Percentiles rank a stretch among this genome's conserved stretches.
These are phyloP conservation scores for Heliothis virescens DNA, from an alignment of 1,140 invertebrate genomes.

Conservation along the genomic window DNA sequence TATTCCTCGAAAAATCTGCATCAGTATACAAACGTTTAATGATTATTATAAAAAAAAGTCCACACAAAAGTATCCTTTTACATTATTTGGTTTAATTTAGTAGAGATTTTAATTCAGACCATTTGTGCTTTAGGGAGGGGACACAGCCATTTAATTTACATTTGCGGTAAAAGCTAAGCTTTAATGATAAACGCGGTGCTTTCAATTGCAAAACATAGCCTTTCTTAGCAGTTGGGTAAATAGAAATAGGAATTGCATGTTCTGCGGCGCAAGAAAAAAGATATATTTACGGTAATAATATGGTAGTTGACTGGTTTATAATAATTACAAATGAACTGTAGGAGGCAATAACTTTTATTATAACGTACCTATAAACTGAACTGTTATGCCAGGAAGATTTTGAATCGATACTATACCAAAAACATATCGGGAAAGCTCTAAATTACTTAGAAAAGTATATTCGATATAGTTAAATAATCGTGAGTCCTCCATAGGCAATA, in stretches of 20 bases:
- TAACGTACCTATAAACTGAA: background rate
- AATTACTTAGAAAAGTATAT: no score
- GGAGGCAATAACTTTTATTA: background rate
- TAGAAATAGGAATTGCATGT: background rate
- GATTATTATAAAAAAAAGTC: conserved; percentile 32
- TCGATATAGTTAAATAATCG: no score
- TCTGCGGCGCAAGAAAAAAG: background rate
- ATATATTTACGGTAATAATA: background rate
- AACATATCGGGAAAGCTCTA: no score
- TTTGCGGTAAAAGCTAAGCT: conserved; percentile 35
- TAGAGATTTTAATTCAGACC: conserved; percentile 44
- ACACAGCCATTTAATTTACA: conserved; percentile 44
- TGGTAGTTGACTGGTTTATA: conserved; percentile 1
- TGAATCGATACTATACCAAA: no score
- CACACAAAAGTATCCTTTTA: conserved; percentile 36
- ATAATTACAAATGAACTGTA: background rate
- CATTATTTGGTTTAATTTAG: conserved; percentile 42
- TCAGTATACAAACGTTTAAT: conserved; percentile 1
- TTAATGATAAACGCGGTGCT: conserved; percentile 40
- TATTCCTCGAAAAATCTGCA: conserved; percentile 11
- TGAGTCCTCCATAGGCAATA: no score
- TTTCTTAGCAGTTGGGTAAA: background rate
- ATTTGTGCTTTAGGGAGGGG: conserved; percentile 28
- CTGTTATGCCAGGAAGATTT: no score
- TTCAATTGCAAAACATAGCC: conserved; percentile 13